phyloP scores from a whole-genome alignment of 2,113 vertebrate species.

The Ceyx margarethae region DNA sequence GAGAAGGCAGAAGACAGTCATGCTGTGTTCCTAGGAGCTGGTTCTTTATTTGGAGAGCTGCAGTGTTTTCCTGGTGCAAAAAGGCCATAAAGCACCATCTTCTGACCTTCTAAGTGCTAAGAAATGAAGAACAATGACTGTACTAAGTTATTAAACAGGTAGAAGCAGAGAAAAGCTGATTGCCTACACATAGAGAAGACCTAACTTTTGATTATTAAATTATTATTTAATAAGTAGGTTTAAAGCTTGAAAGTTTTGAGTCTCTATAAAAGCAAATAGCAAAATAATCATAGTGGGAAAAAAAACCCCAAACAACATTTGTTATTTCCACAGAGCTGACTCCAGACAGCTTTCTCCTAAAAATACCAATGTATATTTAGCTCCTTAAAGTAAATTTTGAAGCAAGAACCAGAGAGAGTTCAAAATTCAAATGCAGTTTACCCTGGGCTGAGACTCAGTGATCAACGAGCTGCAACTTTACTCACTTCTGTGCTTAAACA shows the following conservation, averaged over 20 bases:
- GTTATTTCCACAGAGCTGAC: background rate
- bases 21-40: background rate
- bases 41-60: background rate
- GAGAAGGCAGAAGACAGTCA: background rate
- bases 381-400: background rate
- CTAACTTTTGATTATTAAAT: background rate
- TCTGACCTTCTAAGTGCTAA: background rate
- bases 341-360: background rate
- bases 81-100: background rate
- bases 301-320: too few relatives aligned
- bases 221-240: background rate
- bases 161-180: background rate
- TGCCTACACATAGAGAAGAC: background rate
- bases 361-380: background rate
- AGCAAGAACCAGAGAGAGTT: background rate
- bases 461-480: accelerated
- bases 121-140: background rate
- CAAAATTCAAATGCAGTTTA: background rate
- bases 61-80: background rate
- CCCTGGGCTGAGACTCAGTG: background rate
- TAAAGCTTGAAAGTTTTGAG: background rate
- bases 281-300: background rate
- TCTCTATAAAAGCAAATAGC: background rate
- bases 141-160: background rate
- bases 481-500: background rate